Evolutionary conservation across 2,888 invertebrate species (phyloP).

Genomic region (Pseudolycoriella hygida): DNA sequence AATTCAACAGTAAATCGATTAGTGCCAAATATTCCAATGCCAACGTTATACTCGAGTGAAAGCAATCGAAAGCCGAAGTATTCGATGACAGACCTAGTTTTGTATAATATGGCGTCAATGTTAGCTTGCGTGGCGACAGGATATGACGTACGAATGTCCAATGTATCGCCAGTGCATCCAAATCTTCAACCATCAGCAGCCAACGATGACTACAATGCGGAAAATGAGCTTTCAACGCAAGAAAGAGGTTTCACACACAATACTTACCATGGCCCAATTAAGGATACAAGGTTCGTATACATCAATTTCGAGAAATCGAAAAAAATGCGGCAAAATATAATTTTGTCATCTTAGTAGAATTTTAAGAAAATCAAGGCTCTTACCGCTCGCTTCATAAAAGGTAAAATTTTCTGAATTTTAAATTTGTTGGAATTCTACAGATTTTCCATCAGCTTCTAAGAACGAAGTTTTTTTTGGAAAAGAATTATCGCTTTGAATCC

Average conservation of each 20-base stretch:
- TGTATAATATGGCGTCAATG: conserved; percentile 85
- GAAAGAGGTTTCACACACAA: conserved; percentile 55
- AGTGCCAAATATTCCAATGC: conserved; percentile 45
- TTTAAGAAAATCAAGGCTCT: no score
- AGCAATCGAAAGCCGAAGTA: conserved; percentile 22
- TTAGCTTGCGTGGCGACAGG: conserved; percentile 83
- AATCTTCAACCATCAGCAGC: conserved; percentile 51
- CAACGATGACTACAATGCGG: conserved; percentile 1
- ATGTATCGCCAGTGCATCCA: conserved; percentile 69
- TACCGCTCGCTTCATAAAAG: no score
- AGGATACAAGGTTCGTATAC: conserved; percentile 49
- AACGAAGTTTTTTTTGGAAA: no score
- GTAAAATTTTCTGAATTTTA: no score
- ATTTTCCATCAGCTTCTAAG: no score
- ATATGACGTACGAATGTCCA: conserved; percentile 79
- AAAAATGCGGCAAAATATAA: neutral
- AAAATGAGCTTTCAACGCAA: conserved; percentile 1
- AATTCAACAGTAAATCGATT: conserved; percentile 9
- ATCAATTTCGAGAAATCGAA: neutral
- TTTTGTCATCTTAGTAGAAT: no score
- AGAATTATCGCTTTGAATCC: no score
- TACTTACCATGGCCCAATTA: conserved; percentile 77
- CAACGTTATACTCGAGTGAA: conserved; percentile 64
- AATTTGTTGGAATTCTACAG: no score
- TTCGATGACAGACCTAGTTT: conserved; percentile 30